Base-by-base conservation (phyloP, 2,888 invertebrate species). In the Sinhomidia bicolor region DNA sequence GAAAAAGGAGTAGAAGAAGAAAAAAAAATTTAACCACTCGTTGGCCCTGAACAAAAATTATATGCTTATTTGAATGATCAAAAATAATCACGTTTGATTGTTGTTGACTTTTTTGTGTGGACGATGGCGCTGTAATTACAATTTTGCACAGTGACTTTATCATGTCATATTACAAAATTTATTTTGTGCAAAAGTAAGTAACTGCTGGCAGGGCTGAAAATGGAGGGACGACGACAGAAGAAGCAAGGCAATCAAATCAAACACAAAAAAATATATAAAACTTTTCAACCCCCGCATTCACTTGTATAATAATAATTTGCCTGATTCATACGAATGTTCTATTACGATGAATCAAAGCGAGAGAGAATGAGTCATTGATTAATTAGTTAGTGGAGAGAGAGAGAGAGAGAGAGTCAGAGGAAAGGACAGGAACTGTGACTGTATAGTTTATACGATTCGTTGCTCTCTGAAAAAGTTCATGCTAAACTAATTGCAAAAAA, bases 301-400 rank as follows among this genome's bases (percentile, higher is more conserved):
- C 26, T 71, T n/a, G n/a, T n/a, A n/a, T n/a, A n/a, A n/a, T n/a
- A n/a, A n/a, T n/a, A 44, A 44, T 44, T 71, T 10, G 10, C 6
- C 17, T 44, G 44, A 5, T 68, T 68, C 10, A 12, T 71, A 17
- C 20, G 41, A 41, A 71, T 44, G 44, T 23, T 68, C 36, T 68
- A 60, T 60, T 62, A 44, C 62, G 23, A 17, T 26, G 62, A 62
- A 62, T 80, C 57, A 80, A 44, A 80, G 62, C 26, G 62, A 44
- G 62, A 44, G 62, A 44, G 71, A 71, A 51, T 83, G 82, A 83
- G 65, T 83, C 82, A 83, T 83, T 82, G 81, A 82, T 82, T 82
- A 82, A 82, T 82, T 82, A 32, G 62, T 82, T 82, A 32, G 62
- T 26, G 23, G 62, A 26, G 62, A 29, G 62, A 26, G 14, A 62